Conservation (phyloP, 2,113 vertebrate genomes). For the Hippocampus mohnikei region DNA sequence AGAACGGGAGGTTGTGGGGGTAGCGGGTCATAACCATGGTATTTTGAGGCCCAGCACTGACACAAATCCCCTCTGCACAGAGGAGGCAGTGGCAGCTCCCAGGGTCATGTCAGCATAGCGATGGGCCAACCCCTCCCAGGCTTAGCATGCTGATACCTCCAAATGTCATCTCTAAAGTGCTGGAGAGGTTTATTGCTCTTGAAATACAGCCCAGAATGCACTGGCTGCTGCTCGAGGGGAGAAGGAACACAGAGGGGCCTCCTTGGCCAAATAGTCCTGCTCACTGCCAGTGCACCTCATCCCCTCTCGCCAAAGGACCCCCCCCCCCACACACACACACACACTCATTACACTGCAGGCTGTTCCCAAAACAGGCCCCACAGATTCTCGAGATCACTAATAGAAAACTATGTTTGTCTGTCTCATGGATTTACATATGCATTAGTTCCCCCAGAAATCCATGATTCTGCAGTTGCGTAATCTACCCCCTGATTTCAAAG, state of each 20-base stretch:
- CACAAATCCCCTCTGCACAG: constrained; percentile 64
- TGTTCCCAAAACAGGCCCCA: constrained; percentile 47
- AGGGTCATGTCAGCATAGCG: constrained; percentile 59
- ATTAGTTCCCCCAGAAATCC: neutral
- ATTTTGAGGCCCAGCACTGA: constrained; percentile 68
- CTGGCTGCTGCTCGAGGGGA: constrained; percentile 59
- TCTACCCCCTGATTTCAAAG: no score
- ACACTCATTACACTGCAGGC: constrained; percentile 43
- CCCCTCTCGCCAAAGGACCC: neutral
- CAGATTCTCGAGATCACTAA: constrained; percentile 48
- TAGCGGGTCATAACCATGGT: constrained; percentile 29
- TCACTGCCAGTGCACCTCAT: constrained; percentile 50
- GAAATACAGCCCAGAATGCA: constrained; percentile 70
- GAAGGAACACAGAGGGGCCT: constrained; percentile 56
- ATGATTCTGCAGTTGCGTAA: no score
- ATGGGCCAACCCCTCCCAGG: constrained; percentile 57
- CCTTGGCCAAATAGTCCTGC: constrained; percentile 55
- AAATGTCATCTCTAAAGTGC: constrained; percentile 74
- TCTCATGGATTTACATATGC: constrained; percentile 56
- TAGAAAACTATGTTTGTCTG: constrained; percentile 59
- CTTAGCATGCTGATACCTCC: constrained; percentile 71
- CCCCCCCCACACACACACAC: constrained; percentile 15
- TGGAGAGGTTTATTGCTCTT: constrained; percentile 75
- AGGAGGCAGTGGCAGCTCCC: constrained; percentile 63
- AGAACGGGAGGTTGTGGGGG: neutral